Evolutionary conservation across 2,113 vertebrate species (phyloP).

Genomic region (Myotis brandtii): DNA sequence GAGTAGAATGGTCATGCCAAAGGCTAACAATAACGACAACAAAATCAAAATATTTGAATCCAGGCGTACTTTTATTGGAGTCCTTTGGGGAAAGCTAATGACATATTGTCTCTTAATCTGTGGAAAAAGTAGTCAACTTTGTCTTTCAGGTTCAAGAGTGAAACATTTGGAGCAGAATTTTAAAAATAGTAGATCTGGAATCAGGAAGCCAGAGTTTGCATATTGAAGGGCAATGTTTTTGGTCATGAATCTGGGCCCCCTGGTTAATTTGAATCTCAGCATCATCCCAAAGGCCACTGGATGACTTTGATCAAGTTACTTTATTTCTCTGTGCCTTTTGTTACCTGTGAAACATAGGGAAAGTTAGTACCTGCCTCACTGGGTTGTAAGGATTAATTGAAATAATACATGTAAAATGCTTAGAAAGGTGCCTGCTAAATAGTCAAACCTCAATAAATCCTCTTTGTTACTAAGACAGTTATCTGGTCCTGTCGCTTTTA

Average conservation of each 20-base stretch:
- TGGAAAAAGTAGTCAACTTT: background rate
- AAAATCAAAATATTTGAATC: background rate
- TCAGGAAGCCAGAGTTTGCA: background rate
- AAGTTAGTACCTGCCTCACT: background rate
- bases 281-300: background rate
- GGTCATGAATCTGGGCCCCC: background rate
- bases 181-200: background rate
- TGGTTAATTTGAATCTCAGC: background rate
- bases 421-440: background rate
- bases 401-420: background rate
- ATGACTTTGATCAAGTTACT: background rate
- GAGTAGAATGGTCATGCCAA: background rate
- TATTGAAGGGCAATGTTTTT: background rate
- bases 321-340: background rate
- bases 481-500: background rate
- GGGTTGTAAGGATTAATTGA: background rate
- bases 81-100: background rate
- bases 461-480: background rate
- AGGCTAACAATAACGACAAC: background rate
- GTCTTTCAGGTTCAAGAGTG: background rate
- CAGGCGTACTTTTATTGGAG: background rate
- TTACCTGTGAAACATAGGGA: background rate
- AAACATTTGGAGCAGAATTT: background rate
- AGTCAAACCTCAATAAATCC: background rate
- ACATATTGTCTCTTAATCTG: background rate